Base-by-base conservation (phyloP, 2,797 vertebrate species). In the Morelia viridis region DNA sequence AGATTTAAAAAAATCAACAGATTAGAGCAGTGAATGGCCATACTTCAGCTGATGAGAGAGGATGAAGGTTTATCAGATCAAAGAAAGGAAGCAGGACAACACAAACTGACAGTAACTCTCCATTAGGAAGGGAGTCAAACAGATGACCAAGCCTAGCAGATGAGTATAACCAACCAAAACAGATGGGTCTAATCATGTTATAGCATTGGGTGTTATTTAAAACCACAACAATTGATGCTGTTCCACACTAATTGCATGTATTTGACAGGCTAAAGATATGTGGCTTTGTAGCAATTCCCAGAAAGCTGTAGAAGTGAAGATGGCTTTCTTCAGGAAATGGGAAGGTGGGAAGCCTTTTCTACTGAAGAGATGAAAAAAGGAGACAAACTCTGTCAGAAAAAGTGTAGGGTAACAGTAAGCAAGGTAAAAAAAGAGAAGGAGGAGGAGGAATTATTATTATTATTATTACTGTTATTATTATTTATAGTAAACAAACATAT, bases 121-220 rank as follows among this genome's bases (percentile, higher is more conserved):
- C 5, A 12, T 5, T 2, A 31, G 65, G 3, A 2, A 35, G 0
- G n/a, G 13, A 35, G 35, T 4, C 35, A 10, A 3, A 11, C 35
- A 41, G 35, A 22, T 22, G 71, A 41, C 35, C 35, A 35, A 76
- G 31, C 68, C 68, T 35, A 41, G 19, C 22, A 35, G 71, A 41
- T 0, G 35, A 24, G 19, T 1, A 19, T 8, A 80, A 3, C 35
- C 0, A 10, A 1, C 8, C 0, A 0, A 46, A 46, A 24, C 35
- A 46, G 35, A 80, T 24, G 71, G 35, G 9, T 9, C 71, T 35
- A 22, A 46, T 76, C 71, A 10, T 35, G 12, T n/a, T 10, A 46
- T 46, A 8, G 41, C 17, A 80, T 3, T 1, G 3, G 35, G 35
- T 46, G 35, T 10, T 35, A 22, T 24, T 46, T 80, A 10, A 80